Percentiles rank a stretch among this genome's conserved stretches.
Conservation (phyloP, 1,140 invertebrate species). For the Aethina tumida region DNA sequence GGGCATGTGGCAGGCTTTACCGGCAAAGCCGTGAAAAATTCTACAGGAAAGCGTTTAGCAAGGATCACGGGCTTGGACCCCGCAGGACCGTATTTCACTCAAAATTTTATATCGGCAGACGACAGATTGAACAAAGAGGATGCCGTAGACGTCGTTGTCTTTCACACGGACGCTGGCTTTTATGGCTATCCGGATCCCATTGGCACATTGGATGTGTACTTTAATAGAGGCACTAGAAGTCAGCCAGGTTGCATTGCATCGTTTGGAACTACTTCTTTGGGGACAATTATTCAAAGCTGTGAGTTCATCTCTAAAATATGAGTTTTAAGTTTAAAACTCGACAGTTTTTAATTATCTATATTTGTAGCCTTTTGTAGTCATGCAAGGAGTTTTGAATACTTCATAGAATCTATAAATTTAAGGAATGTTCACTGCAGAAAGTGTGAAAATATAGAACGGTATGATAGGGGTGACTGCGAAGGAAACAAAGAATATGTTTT, state of each 20-base stretch:
- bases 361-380: conserved; percentile 24
- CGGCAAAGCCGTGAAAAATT: conserved; percentile 28
- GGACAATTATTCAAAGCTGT: conserved; percentile 18
- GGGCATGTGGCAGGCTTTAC: conserved; percentile 48
- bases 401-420: conserved; percentile 31
- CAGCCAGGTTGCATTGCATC: conserved; percentile 44
- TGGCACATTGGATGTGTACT: conserved; percentile 67
- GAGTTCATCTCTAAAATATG: too few species aligned
- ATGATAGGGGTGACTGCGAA: too few species aligned
- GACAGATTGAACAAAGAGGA: conserved; percentile 53
- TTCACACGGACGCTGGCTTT: conserved; percentile 70
- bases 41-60: conserved; percentile 39
- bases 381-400: conserved; percentile 17
- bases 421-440: conserved; percentile 34
- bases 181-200: conserved; percentile 41
- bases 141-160: conserved; percentile 78
- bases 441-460: too few species aligned
- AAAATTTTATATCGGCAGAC: conserved; percentile 38
- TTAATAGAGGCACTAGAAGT: conserved; percentile 51
- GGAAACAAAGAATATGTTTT: too few species aligned
- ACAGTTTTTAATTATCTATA: neutral
- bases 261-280: conserved; percentile 7
- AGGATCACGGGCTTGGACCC: conserved; percentile 62
- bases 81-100: conserved; percentile 45
- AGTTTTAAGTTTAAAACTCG: neutral